phyloP scores from a whole-genome alignment of 1,140 invertebrate species.

The Coelopa frigida region DNA sequence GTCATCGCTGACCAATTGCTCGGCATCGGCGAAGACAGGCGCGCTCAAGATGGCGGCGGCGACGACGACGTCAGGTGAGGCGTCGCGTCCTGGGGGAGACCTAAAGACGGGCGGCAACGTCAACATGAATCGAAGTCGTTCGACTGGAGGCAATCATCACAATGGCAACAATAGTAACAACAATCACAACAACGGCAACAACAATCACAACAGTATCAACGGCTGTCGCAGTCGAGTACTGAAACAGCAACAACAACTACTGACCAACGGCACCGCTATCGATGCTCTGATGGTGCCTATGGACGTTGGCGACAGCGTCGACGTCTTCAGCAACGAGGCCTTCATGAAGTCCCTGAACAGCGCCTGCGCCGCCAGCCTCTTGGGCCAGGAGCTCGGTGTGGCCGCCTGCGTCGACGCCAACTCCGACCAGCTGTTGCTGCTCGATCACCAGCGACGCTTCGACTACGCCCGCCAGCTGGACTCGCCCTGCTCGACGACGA shows the following conservation, averaged over 20 bases:
- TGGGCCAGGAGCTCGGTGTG: slow-evolving; percentile 27
- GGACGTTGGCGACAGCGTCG: slow-evolving; percentile 13
- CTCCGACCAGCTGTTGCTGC: neutral
- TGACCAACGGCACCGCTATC: neutral
- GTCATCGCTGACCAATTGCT: too few relatives aligned
- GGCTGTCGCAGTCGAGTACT: too few relatives aligned
- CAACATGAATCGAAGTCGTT: neutral
- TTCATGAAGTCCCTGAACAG: slow-evolving; percentile 40
- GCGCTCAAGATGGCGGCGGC: too few relatives aligned
- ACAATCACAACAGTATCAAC: slow-evolving; percentile 6
- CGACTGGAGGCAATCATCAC: neutral
- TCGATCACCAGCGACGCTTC: slow-evolving; percentile 7
- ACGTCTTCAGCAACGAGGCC: slow-evolving; percentile 38
- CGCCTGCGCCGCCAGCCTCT: slow-evolving; percentile 34
- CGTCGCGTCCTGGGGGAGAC: too few relatives aligned
- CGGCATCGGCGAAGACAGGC: neutral
- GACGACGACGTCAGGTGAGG: slow-evolving; percentile 7
- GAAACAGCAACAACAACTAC: neutral
- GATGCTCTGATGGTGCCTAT: slow-evolving; percentile 10
- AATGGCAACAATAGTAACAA: slow-evolving; percentile 8
- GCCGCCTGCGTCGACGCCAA: too few relatives aligned
- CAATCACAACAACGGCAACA: slow-evolving; percentile 4
- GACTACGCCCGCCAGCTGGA: slow-evolving; percentile 22
- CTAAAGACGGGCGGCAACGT: neutral
- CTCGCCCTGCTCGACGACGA: slow-evolving; percentile 37